A percentile compares a stretch with the other conserved stretches of the same genome.
phyloP scores from a whole-genome alignment of 2,888 invertebrate species.

The Exocentrus adspersus region DNA sequence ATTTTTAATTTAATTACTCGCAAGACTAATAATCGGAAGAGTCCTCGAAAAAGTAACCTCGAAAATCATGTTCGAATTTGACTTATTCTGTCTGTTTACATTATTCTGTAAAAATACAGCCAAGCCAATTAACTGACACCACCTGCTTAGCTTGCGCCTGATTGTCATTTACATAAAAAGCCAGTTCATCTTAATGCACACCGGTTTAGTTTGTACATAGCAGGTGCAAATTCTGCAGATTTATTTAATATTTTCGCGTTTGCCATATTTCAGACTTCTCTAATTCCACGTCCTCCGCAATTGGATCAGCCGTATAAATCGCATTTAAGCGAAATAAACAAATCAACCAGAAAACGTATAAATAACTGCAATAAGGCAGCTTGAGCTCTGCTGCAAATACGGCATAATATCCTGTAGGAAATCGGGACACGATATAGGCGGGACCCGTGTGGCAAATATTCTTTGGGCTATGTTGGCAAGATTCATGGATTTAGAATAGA shows the following conservation, averaged over 20 bases:
- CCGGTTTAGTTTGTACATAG: background rate
- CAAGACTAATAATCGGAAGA: too few species aligned
- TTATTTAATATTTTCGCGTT: background rate
- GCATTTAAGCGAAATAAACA: slow-evolving; percentile 47
- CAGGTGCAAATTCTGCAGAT: background rate
- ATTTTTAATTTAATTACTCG: too few species aligned
- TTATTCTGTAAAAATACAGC: too few species aligned
- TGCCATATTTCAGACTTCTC: background rate
- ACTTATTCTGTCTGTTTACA: too few species aligned
- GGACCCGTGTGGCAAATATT: slow-evolving; percentile 56
- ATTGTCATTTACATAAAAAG: too few species aligned
- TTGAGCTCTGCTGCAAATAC: slow-evolving; percentile 48
- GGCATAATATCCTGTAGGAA: slow-evolving; percentile 55
- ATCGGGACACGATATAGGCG: slow-evolving; percentile 59
- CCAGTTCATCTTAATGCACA: too few species aligned
- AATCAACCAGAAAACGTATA: slow-evolving; percentile 49
- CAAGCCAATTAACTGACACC: too few species aligned
- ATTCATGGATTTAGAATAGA: slow-evolving; percentile 57
- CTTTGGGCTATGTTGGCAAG: slow-evolving; percentile 57
- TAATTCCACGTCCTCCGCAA: slow-evolving; percentile 18
- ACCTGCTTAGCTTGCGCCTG: too few species aligned
- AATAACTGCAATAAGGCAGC: slow-evolving; percentile 55
- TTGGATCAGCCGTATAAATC: slow-evolving; percentile 29
- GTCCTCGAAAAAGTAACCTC: too few species aligned
- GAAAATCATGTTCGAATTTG: too few species aligned